A percentile compares a stretch with the other conserved stretches of the same genome.
These are phyloP conservation scores for Dicranocentrus wangi DNA, from an alignment of 2,888 invertebrate species.

Conservation along the genomic window DNA sequence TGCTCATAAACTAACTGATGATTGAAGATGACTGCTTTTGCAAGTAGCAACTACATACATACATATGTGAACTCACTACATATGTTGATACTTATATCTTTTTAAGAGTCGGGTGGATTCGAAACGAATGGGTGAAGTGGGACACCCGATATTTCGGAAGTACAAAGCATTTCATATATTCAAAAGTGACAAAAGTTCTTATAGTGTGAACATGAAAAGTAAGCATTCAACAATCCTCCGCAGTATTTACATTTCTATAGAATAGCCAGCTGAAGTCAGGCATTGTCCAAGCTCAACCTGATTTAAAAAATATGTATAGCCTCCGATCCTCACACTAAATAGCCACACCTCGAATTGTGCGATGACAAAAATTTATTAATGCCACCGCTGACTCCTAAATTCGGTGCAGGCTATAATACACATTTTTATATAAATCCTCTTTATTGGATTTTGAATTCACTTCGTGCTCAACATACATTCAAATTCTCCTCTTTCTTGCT, in stretches of 20 bases:
- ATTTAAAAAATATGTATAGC: background rate
- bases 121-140: constrained; percentile 16
- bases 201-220: background rate
- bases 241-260: background rate
- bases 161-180: background rate
- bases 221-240: background rate
- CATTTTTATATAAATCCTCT: background rate
- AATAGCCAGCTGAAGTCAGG: background rate
- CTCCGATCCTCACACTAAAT: no score
- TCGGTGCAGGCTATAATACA: background rate
- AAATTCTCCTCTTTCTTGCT: no score
- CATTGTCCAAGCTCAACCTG: background rate
- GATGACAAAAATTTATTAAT: constrained; percentile 44
- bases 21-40: no score
- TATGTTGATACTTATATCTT: no score
- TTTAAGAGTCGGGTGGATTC: constrained; percentile 13
- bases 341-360: constrained; percentile 31
- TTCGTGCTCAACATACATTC: constrained; percentile 3
- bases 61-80: no score
- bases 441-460: constrained; percentile 3
- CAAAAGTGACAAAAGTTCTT: background rate
- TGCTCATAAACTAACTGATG: no score
- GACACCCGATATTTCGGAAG: background rate
- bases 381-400: background rate
- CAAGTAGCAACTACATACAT: no score